phyloP scores from a whole-genome alignment of 2,113 vertebrate species.

The Pelobates fuscus region DNA sequence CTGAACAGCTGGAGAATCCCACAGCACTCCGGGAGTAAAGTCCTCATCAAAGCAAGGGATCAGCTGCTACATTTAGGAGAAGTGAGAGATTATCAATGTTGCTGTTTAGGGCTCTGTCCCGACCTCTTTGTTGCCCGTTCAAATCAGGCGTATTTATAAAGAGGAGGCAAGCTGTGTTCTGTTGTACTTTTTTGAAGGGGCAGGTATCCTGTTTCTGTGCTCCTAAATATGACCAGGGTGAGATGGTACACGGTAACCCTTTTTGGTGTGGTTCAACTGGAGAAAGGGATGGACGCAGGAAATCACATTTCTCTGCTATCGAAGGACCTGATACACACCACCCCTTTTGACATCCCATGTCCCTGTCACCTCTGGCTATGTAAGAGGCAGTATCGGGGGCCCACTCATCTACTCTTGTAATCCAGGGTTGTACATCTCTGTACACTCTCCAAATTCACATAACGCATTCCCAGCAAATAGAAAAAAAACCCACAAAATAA shows the following conservation, averaged over 20 bases:
- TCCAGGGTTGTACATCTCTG: neutral
- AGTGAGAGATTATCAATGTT: neutral
- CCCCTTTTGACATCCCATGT: too few species aligned
- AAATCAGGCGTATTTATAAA: neutral
- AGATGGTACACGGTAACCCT: neutral
- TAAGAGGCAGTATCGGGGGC: too few species aligned
- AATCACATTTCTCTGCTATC: neutral
- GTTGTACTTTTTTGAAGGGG: neutral
- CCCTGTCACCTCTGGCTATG: too few species aligned
- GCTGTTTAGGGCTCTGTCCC: neutral
- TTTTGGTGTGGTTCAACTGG: neutral
- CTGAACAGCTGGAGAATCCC: constrained; percentile 3
- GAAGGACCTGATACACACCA: neutral
- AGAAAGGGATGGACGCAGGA: neutral
- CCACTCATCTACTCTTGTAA: too few species aligned
- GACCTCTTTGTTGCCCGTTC: neutral
- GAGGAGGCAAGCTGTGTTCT: neutral
- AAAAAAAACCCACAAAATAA: constrained; percentile 22
- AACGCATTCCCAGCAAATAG: constrained; percentile 40
- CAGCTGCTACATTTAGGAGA: neutral
- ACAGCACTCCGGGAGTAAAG: constrained; percentile 23
- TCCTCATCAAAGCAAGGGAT: constrained; percentile 9
- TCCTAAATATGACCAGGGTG: neutral
- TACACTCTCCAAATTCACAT: constrained; percentile 12
- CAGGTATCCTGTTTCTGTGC: neutral